Evolutionary conservation across 2,888 invertebrate genomes (phyloP).

Genomic region (Eupeodes luniger): DNA sequence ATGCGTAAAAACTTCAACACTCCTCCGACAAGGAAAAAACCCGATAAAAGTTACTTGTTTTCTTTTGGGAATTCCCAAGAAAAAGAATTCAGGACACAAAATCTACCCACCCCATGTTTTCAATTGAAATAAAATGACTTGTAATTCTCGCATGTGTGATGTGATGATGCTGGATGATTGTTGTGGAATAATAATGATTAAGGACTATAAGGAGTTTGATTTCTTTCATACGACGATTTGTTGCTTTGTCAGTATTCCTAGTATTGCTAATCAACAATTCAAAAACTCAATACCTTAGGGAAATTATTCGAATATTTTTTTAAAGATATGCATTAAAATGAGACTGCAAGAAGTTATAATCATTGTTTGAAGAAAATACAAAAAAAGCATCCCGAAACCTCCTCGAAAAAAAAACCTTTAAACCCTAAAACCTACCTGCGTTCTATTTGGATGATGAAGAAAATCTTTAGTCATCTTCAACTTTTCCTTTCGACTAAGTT

Average conservation of each 20-base stretch:
- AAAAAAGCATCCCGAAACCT: neutral
- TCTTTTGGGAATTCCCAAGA: slow-evolving; percentile 44
- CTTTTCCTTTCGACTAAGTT: slow-evolving; percentile 3
- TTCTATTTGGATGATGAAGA: neutral
- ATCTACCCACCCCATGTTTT: neutral
- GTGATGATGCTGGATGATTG: slow-evolving; percentile 24
- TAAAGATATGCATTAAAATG: slow-evolving; percentile 15
- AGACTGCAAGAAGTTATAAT: slow-evolving; percentile 11
- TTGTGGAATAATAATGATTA: slow-evolving; percentile 56
- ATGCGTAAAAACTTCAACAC: slow-evolving; percentile 50
- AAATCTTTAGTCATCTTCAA: neutral
- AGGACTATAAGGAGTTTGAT: slow-evolving; percentile 28
- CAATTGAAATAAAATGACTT: slow-evolving; percentile 60
- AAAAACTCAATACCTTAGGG: slow-evolving; percentile 25
- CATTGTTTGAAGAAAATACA: neutral
- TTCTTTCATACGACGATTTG: neutral
- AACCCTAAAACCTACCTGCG: neutral
- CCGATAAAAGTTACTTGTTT: slow-evolving; percentile 37
- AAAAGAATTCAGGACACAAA: slow-evolving; percentile 10
- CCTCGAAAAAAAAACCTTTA: neutral
- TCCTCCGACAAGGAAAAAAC: neutral
- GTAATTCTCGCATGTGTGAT: slow-evolving; percentile 52
- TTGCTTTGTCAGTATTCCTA: neutral
- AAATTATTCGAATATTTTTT: neutral
- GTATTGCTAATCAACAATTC: slow-evolving; percentile 9